Conservation (phyloP, 2,113 vertebrate genomes). For the Apistogramma diplotaenia region DNA sequence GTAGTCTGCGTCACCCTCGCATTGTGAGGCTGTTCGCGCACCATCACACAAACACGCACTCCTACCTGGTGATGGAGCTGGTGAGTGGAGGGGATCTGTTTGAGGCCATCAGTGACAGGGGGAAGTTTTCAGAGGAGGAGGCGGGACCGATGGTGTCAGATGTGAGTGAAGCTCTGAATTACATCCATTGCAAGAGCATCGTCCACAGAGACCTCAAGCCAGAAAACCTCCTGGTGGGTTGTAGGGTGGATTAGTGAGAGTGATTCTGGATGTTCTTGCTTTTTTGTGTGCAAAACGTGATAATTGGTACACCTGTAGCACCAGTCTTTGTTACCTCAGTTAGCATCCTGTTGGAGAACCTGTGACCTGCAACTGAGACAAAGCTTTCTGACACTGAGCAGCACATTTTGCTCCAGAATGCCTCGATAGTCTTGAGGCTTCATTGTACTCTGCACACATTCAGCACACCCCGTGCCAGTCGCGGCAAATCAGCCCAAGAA, state of each 20-base stretch:
- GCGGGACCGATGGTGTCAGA: slow-evolving; percentile 89
- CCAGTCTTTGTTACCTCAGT: neutral
- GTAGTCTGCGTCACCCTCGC: slow-evolving; percentile 88
- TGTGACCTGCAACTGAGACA: too few relatives aligned
- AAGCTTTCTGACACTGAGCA: too few relatives aligned
- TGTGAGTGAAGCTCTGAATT: slow-evolving; percentile 87
- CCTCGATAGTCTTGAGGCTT: too few relatives aligned
- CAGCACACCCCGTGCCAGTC: too few relatives aligned
- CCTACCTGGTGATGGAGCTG: slow-evolving; percentile 92
- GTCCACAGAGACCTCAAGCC: slow-evolving; percentile 97
- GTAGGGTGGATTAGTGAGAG: neutral
- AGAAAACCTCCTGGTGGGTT: slow-evolving; percentile 93
- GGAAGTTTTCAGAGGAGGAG: slow-evolving; percentile 86
- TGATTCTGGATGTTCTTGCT: neutral
- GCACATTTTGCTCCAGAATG: too few relatives aligned
- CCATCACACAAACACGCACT: slow-evolving; percentile 85
- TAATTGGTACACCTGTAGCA: neutral
- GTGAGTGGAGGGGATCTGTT: slow-evolving; percentile 93
- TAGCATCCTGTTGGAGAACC: neutral
- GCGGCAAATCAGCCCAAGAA: too few relatives aligned
- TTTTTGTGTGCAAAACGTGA: neutral
- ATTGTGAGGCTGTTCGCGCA: slow-evolving; percentile 88
- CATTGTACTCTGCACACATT: too few relatives aligned
- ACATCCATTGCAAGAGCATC: slow-evolving; percentile 90
- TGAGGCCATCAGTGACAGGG: slow-evolving; percentile 88